These are phyloP conservation scores for Erythrolamprus reginae DNA, from an alignment of 2,113 vertebrate genomes.

Conservation along the genomic window DNA sequence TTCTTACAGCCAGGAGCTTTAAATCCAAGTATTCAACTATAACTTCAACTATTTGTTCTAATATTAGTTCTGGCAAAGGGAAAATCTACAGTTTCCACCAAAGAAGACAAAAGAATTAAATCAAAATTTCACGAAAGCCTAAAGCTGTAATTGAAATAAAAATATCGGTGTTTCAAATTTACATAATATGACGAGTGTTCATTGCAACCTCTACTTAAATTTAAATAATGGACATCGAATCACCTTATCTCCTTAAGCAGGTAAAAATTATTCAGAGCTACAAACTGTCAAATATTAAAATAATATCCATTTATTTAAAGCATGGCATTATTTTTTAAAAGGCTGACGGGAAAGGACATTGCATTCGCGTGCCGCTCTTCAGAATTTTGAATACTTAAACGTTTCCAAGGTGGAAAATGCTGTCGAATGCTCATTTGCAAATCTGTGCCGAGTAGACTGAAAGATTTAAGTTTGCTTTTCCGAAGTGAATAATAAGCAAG, in stretches of 20 bases:
- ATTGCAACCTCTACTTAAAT: constrained; percentile 50
- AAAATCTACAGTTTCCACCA: background rate
- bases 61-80: background rate
- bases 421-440: constrained; percentile 61
- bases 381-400: constrained; percentile 53
- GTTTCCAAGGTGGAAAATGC: constrained; percentile 57
- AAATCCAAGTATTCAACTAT: background rate
- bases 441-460: constrained; percentile 53
- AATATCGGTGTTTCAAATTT: constrained; percentile 27
- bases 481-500: constrained; percentile 46
- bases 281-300: constrained; percentile 58
- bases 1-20: background rate
- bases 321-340: constrained; percentile 60
- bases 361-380: constrained; percentile 41
- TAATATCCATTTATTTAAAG: constrained; percentile 54
- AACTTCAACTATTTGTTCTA: background rate
- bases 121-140: constrained; percentile 30
- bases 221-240: constrained; percentile 61
- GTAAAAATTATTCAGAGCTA: constrained; percentile 57
- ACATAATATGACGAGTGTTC: constrained; percentile 39
- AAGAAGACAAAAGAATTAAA: constrained; percentile 35
- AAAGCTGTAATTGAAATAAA: constrained; percentile 44
- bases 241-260: constrained; percentile 39
- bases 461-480: constrained; percentile 61
- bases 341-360: constrained; percentile 54